phyloP scores from a whole-genome alignment of 1,140 invertebrate genomes.

The Epicauta chinensis region DNA sequence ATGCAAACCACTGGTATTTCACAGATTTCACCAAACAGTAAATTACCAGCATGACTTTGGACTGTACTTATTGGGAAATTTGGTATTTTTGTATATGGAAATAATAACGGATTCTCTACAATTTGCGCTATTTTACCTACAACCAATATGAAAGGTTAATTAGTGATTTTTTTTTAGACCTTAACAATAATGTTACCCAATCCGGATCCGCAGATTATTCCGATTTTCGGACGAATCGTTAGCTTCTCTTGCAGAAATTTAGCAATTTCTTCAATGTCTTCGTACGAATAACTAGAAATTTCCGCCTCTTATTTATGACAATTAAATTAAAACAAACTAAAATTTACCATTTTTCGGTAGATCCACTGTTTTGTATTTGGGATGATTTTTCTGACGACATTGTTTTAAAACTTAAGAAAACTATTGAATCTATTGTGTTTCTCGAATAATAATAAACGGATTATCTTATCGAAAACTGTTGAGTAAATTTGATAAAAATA shows the following conservation, averaged over 20 bases:
- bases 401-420: no score
- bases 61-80: conserved; percentile 86
- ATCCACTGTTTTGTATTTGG: no score
- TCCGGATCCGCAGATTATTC: conserved; percentile 92
- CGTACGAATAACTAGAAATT: conserved; percentile 71
- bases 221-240: conserved; percentile 71
- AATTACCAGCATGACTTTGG: conserved; percentile 75
- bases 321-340: no score
- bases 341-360: no score
- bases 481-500: no score
- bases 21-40: conserved; percentile 77
- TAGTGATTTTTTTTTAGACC: neutral
- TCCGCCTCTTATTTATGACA: no score
- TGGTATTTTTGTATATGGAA: conserved; percentile 82
- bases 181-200: conserved; percentile 52
- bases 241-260: conserved; percentile 67
- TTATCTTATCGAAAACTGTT: no score
- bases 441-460: no score
- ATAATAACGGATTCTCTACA: conserved; percentile 62
- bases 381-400: no score
- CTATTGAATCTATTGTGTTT: no score
- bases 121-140: conserved; percentile 71
- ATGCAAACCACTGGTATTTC: conserved; percentile 80
- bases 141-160: neutral
- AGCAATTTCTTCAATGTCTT: conserved; percentile 69